Evolutionary conservation across 1,140 invertebrate species (phyloP), one percentile per base, ranked within the genome.

Genomic region (Brachionus calyciflorus): DNA sequence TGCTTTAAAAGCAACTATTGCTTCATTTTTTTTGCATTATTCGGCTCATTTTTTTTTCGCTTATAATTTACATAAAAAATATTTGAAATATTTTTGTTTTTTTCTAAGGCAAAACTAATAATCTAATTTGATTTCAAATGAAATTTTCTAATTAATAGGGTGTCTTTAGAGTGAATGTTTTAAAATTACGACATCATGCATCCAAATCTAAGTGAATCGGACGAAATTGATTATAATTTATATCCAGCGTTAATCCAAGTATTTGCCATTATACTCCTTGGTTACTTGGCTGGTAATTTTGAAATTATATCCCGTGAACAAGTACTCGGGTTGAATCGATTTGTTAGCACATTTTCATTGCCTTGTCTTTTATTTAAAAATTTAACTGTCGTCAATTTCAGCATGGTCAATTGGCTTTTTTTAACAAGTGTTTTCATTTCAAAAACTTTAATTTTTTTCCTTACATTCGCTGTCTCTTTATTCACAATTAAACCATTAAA

Each of bases 321-420:
- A 86, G 89, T 91, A n/a, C 92, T 92, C 85, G 94, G 94, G 3
- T 88, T 98, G 49, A 92, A 91, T 53, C 92, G 91, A 60, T 97
- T 96, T 87, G 92, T 97, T 0, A 92, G 93, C 24, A 94, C 91
- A 44, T 96, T 97, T 86, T 91, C 93, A 19, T 82, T 98, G 44
- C 95, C 94, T 53, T 91, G 92, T 2, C 83, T 97, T 4, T 94
- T 98, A 79, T 97, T 98, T 81, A 86, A 92, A 77, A 94, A 92
- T 28, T 85, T 98, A 82, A 92, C 92, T 37, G 88, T 91, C 80
- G 85, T 97, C 6, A 89, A 96, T 81, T 91, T 96, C 81, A 89
- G 85, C 78, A 82, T 80, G 81, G 85, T 87, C n/a, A 94, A 96
- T 82, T 96, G 93, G 93, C 89, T 87, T 78, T 96, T 97, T 84